phyloP scores from a whole-genome alignment of 2,888 invertebrate species.

The Koerneria pararmatus region DNA sequence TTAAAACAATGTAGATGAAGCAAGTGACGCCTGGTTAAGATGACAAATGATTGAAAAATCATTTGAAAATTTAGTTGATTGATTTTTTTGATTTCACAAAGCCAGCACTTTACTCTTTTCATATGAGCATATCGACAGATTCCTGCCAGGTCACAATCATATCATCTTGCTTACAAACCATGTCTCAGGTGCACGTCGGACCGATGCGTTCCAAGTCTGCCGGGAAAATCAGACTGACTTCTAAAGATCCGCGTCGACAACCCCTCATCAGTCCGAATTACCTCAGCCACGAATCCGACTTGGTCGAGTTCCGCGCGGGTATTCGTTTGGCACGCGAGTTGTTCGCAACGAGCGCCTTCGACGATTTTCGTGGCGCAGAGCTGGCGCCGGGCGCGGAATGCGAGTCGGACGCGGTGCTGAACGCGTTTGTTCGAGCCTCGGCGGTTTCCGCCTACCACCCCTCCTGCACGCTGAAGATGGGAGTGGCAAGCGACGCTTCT shows the following conservation, averaged over 20 bases:
- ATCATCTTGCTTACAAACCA: neutral
- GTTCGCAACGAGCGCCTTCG: conserved; percentile 53
- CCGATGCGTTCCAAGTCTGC: conserved; percentile 77
- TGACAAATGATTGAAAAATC: neutral
- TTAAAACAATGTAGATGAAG: too few species aligned
- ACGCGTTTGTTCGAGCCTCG: conserved; percentile 49
- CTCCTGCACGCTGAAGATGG: conserved; percentile 76
- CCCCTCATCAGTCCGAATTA: conserved; percentile 89
- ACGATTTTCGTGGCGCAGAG: conserved; percentile 56
- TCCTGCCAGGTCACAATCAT: neutral
- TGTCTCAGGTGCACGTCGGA: conserved; percentile 62
- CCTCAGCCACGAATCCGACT: conserved; percentile 64
- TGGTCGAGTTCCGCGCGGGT: conserved; percentile 48
- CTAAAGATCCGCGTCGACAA: conserved; percentile 73
- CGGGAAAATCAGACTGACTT: conserved; percentile 75
- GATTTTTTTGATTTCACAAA: neutral
- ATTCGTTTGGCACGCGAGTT: conserved; percentile 50
- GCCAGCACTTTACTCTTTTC: neutral
- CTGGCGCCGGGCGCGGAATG: conserved; percentile 54
- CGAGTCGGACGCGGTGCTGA: conserved; percentile 60
- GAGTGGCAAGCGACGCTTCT: conserved; percentile 59
- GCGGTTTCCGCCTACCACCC: conserved; percentile 73
- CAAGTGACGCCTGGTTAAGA: too few species aligned
- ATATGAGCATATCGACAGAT: neutral
- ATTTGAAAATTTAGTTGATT: neutral